Evolutionary conservation across 2,797 vertebrate species (phyloP).

Genomic region (Trachops cirrhosus): DNA sequence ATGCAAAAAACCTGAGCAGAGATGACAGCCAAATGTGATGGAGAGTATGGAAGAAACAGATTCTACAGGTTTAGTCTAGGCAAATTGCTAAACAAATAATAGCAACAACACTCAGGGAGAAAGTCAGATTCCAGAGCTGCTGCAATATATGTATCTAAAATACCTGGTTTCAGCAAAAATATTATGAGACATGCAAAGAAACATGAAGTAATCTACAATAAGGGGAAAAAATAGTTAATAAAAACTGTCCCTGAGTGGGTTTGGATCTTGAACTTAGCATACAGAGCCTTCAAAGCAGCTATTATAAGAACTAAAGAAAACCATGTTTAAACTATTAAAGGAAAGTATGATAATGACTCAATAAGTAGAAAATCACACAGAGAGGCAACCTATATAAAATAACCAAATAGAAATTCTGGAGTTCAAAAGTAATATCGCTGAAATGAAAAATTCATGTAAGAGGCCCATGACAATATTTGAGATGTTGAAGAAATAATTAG

Average conservation of each 20-base stretch:
- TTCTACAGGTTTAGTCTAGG: not conserved
- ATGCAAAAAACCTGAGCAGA: not conserved
- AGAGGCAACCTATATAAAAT: not conserved
- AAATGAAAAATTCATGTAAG: not conserved
- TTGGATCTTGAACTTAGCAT: not conserved
- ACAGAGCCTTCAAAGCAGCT: not conserved
- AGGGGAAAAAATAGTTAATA: not conserved
- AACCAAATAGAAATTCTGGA: not conserved
- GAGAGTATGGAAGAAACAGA: not conserved
- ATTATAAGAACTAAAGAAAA: not conserved
- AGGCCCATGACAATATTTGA: not conserved
- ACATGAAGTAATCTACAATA: not conserved
- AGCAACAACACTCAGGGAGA: not conserved
- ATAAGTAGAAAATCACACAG: not conserved
- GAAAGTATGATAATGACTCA: not conserved
- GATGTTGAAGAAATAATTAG: not conserved
- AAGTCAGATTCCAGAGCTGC: not conserved
- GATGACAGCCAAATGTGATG: not conserved
- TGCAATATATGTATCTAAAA: not conserved
- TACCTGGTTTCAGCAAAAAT: not conserved
- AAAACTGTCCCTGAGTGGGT: not conserved
- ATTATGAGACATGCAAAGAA: not conserved
- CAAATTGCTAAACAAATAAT: not conserved
- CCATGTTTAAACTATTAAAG: constrained; percentile 5
- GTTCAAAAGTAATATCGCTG: not conserved